These are phyloP conservation scores for Cinclus mexicanus DNA, from an alignment of 2,113 vertebrate genomes.

Conservation along the genomic window DNA sequence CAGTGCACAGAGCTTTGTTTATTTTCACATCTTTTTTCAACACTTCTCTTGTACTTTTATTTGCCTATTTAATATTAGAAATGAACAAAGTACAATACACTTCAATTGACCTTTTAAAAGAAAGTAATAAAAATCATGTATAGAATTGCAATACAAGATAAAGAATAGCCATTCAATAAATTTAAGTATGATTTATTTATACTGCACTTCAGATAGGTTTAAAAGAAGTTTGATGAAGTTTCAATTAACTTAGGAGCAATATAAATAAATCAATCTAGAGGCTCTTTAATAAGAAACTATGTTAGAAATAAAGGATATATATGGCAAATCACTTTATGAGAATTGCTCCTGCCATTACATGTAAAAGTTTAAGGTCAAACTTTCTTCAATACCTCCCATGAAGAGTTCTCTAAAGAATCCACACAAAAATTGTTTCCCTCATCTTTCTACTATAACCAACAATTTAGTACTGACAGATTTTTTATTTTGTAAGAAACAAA, in stretches of 20 bases:
- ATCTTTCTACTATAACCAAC: not conserved
- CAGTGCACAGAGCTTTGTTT: not conserved
- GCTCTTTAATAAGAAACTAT: constrained; percentile 8
- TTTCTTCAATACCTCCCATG: not conserved
- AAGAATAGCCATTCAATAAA: not conserved
- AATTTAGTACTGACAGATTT: not conserved
- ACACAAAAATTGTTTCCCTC: not conserved
- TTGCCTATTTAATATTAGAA: not conserved
- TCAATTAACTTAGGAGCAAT: not conserved
- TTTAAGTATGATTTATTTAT: constrained; percentile 25
- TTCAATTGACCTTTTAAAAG: not conserved
- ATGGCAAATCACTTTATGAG: not conserved
- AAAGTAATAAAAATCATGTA: not conserved
- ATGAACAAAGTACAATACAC: not conserved
- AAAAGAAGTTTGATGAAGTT: not conserved
- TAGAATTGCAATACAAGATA: not conserved
- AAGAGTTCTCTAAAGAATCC: not conserved
- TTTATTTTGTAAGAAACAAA: not conserved
- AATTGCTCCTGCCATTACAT: not conserved
- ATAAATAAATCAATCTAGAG: not conserved
- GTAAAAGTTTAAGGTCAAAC: not conserved
- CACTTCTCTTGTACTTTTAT: not conserved
- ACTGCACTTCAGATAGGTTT: not conserved
- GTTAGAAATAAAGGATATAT: constrained; percentile 4
- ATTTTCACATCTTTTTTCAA: not conserved